Evolutionary conservation across 2,888 invertebrate species (phyloP).

Genomic region (Dichetophora obliterata): DNA sequence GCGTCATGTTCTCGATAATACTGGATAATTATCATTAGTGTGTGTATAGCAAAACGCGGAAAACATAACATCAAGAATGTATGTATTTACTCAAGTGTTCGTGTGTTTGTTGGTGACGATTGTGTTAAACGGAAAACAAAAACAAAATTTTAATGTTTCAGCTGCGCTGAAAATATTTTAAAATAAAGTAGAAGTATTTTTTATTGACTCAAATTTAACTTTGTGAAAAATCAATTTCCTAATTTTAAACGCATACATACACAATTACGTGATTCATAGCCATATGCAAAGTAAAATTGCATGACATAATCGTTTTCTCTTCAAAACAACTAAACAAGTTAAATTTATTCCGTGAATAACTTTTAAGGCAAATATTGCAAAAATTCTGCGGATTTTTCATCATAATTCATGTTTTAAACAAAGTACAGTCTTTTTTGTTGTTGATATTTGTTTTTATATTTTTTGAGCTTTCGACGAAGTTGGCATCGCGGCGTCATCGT

Average conservation of each 20-base stretch:
- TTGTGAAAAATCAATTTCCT: conserved; percentile 18
- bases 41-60: background rate
- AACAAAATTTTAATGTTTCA: too few species aligned
- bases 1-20: background rate
- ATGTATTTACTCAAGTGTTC: background rate
- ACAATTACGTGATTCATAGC: conserved; percentile 8
- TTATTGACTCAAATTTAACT: background rate
- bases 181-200: background rate
- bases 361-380: background rate
- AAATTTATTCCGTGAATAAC: too few species aligned
- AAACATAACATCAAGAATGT: background rate
- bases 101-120: conserved; percentile 2
- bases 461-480: background rate
- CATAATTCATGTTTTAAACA: background rate
- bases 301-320: conserved; percentile 13
- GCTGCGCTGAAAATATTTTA: too few species aligned
- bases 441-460: background rate
- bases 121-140: background rate
- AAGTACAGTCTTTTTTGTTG: background rate
- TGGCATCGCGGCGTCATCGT: conserved; percentile 22
- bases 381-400: background rate
- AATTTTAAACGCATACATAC: conserved; percentile 4
- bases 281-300: conserved; percentile 19
- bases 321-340: too few species aligned
- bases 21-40: background rate